Evolutionary conservation across 2,113 vertebrate genomes (phyloP).

Genomic region (Aplodontia rufa): DNA sequence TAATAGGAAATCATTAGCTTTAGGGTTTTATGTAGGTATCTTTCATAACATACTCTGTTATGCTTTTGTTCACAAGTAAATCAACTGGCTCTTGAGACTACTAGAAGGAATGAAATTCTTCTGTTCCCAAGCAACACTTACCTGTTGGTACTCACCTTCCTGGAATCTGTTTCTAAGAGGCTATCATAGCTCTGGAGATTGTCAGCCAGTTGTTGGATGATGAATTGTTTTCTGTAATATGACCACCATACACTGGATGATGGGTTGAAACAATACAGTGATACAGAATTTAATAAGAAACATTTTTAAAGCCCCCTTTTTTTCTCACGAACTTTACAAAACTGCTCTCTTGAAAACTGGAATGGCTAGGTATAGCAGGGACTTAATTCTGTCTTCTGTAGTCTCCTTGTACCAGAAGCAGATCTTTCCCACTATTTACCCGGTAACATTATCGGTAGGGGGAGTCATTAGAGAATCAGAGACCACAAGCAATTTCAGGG

Average conservation of each 20-base stretch:
- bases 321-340: conserved; percentile 33
- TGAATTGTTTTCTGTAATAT: conserved; percentile 69
- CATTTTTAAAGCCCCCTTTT: conserved; percentile 54
- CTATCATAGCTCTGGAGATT: conserved; percentile 49
- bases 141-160: conserved; percentile 71
- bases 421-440: too few species aligned
- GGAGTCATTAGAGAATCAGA: conserved; percentile 50
- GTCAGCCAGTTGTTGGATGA: conserved; percentile 76
- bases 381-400: conserved; percentile 38
- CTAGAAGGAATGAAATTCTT: conserved; percentile 63
- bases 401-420: conserved; percentile 34
- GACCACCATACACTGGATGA: conserved; percentile 41
- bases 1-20: conserved; percentile 48
- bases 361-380: conserved; percentile 4
- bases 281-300: conserved; percentile 46
- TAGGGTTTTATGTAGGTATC: conserved; percentile 47
- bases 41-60: conserved; percentile 63
- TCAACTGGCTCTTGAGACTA: conserved; percentile 71
- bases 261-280: conserved; percentile 30
- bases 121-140: conserved; percentile 82
- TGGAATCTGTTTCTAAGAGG: conserved; percentile 79
- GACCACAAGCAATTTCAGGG: not conserved
- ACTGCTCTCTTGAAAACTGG: not conserved
- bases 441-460: not conserved
- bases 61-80: conserved; percentile 66